Evolutionary conservation across 1,140 invertebrate genomes (phyloP), one percentile per base, ranked within the genome.

Genomic region (Drosophila ambigua): DNA sequence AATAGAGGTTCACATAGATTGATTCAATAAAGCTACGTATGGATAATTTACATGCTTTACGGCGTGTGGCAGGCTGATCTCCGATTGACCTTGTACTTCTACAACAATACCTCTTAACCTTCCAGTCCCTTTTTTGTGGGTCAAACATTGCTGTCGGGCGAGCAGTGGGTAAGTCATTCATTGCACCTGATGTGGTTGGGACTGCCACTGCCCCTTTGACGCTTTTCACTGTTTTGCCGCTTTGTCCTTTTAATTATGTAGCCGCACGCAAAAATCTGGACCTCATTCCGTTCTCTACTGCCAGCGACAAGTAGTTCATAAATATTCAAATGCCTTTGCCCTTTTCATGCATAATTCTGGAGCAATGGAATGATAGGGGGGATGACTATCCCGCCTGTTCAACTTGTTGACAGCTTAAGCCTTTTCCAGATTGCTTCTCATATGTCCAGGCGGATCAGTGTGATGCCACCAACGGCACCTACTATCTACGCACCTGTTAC

Each of bases 361-460:
- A 49, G 63, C 13, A 59, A 45, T 44, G 43, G 13, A 26, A 31
- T 53, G 60, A 13, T 39, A 11, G 9, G 31, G 31, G 26, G 26
- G 20, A 28, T 49, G 20, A 23, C 16, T 49, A 39, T 20, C 51
- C 46, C 20, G 43, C 44, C 61, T 50, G n/a, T 68, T 61, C 57
- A 66, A 62, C 45, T 74, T 57, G 35, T 67, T 82, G 57, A 83
- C 79, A 63, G 64, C 44, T 54, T 44, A 59, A 65, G 55, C 53
- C 60, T 55, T 31, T 77, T 88, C n/a, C 92, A 93, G 94, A 95
- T 90, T 95, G 95, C 80, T 95, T 94, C 82, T 95, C 94, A 54
- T 95, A 94, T 50, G 94, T 95, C 79, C 93, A 93, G 77, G 94
- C 94, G 13, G 93, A 95, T 71, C 89, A 91, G 69, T 94, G 94